Evolutionary conservation across 1,140 invertebrate species (phyloP), one percentile per base, ranked within the genome.

Genomic region (Brachionus sp.): DNA sequence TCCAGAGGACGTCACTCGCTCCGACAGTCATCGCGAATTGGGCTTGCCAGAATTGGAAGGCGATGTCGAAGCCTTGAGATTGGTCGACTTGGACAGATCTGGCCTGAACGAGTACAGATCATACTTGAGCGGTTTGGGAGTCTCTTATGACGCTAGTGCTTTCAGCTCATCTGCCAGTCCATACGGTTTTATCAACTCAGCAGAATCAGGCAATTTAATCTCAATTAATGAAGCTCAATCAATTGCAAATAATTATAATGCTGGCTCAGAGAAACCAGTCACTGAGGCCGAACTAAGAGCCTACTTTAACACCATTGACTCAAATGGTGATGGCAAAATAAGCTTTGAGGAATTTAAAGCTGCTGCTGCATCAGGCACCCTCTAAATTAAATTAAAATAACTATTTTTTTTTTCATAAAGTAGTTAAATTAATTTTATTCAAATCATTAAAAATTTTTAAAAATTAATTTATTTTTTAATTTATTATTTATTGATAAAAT

Each of bases 11-110:
- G 70, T 75, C 0, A 39, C 44, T 9, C 19, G 19, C 23, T 44
- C 42, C 5, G 39, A 75, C 16, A 75, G 70, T 19, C 70, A 75
- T 19, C 37, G 70, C 5, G 42, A 75, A 75, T 50, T 46, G 10
- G 70, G 70, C 2, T 50, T 75, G 13, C 70, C 70, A 46, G 77
- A 80, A 66, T 44, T 80, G 7, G 77, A 80, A 80, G 77, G 77
- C 42, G 77, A 80, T 66, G 33, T 80, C 3, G 35, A 80, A 37
- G 77, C 77, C 19, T 66, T 80, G 35, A 80, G 37, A 66, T 66
- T 80, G 19, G 35, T 80, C 29, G 77, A 80, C 23, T 66, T 80
- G 12, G 77, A 80, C 9, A 37, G 77, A 80, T 39, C 50, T 29
- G 77, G 77, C 35, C n/a, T 80, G 50, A 25, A 19, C 33, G 50